Evolutionary conservation across 2,888 invertebrate genomes (phyloP), one percentile per base, ranked within the genome.

Genomic region (Leptopilina drosophilae): DNA sequence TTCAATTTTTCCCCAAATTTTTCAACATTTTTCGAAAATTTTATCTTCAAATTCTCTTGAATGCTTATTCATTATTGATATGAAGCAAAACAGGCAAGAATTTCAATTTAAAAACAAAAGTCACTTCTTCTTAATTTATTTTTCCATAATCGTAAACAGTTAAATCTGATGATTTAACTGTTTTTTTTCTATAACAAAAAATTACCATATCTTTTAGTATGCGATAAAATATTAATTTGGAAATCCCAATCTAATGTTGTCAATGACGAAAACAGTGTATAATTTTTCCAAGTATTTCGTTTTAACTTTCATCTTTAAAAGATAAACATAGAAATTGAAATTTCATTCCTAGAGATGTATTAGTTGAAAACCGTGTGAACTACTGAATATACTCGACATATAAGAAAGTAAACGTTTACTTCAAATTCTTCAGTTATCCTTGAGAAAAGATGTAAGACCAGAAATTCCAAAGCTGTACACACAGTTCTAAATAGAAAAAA

Each of bases 401-500:
- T 20, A n/a, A 62, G 33, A 33, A 62, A 62, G 62, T 20, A 62
- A 62, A 62, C 62, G 62, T 62, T 20, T 62, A 15, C 20, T 62
- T 20, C 15, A 62, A 62, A 62, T 15, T 62, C 62, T 9, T 62
- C 7, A 62, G 15, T 62, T 62, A 62, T 62, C 62, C 62, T 62
- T 62, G 62, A 62, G 62, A 15, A 49, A 49, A 62, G 62, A 20
- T 20, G 15, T 20, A 62, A 20, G 15, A 20, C 62, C 20, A 62
- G 62, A 62, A 62, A 62, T 62, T 62, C 62, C 9, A 20, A 20
- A 62, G 15, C 20, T 62, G 20, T 62, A 20, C n/a, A 59, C n/a
- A 59, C 20, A 9, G 20, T 62, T 15, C n/a, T 20, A 7, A 62
- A 62, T 20, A 20, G 15, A 62, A 20, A 33, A 20, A 20, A 20